A percentile compares a stretch with the other conserved stretches of the same genome.
phyloP scores from a whole-genome alignment of 2,797 vertebrate species.

The Halcyon chelicuti region DNA sequence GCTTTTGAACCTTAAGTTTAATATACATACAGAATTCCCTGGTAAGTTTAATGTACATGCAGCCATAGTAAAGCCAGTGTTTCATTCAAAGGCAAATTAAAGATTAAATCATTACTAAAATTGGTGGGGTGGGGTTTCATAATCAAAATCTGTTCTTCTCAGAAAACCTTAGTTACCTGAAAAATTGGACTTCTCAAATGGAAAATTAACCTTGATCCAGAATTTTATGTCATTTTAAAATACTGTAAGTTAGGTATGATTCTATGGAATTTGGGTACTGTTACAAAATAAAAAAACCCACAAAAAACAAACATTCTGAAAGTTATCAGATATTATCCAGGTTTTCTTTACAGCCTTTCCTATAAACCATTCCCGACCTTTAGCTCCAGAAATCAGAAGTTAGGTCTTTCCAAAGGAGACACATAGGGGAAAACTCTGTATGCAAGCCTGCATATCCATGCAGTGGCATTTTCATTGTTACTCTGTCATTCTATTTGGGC shows the following conservation, averaged over 20 bases:
- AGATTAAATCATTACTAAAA: neutral
- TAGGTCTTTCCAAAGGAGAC: neutral
- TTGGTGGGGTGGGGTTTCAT: fast-evolving
- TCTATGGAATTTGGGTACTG: neutral
- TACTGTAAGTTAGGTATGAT: neutral
- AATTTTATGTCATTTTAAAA: neutral
- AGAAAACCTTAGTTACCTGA: neutral
- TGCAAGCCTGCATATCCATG: neutral
- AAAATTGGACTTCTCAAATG: neutral
- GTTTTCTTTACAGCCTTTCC: neutral
- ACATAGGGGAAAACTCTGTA: neutral
- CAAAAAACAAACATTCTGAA: neutral
- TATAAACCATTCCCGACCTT: neutral
- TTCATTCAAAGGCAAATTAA: neutral
- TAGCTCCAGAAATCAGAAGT: neutral
- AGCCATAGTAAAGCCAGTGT: neutral
- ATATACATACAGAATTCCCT: neutral
- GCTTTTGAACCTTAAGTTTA: neutral
- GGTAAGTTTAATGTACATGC: neutral
- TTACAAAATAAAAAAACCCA: neutral
- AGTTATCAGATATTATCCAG: neutral
- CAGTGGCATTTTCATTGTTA: neutral
- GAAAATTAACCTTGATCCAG: neutral
- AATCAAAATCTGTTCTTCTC: neutral
- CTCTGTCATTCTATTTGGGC: neutral